phyloP scores from a whole-genome alignment of 2,113 vertebrate genomes.

The Oceanites oceanicus region DNA sequence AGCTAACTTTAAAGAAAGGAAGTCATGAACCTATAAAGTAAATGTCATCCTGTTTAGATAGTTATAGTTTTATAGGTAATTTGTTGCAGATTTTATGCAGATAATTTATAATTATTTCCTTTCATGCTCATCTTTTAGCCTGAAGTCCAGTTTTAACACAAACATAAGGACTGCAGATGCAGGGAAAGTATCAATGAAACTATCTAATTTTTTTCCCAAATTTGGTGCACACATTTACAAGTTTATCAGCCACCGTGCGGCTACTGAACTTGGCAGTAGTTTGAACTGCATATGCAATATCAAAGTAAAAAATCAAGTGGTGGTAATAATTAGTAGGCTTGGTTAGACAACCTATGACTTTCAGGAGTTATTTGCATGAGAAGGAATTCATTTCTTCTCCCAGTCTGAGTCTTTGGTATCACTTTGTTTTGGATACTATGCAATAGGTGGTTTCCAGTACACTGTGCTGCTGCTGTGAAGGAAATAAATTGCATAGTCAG shows the following conservation, averaged over 20 bases:
- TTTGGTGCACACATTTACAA: conserved; percentile 61
- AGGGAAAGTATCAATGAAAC: conserved; percentile 64
- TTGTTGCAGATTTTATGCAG: conserved; percentile 88
- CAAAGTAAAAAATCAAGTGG: conserved; percentile 1
- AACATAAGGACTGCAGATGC: conserved; percentile 87
- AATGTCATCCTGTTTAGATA: conserved; percentile 84
- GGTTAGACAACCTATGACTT: background rate
- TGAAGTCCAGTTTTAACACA: conserved; percentile 81
- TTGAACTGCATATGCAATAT: background rate
- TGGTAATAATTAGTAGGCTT: background rate
- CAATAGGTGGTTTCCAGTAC: background rate
- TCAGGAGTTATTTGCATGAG: background rate
- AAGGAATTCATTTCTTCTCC: background rate
- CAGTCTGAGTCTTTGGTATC: background rate
- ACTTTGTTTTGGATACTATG: background rate
- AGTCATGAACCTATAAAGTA: conserved; percentile 81
- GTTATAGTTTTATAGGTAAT: conserved; percentile 88
- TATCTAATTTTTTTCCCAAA: conserved; percentile 43
- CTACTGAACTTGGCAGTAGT: conserved; percentile 31
- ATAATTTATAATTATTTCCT: conserved; percentile 87
- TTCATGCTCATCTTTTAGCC: conserved; percentile 85
- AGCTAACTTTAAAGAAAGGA: conserved; percentile 81
- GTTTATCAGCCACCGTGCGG: conserved; percentile 46
- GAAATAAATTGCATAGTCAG: conserved; percentile 23
- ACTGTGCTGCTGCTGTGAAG: background rate